phyloP scores from a whole-genome alignment of 1,140 invertebrate species.

The Drosophila lowei region DNA sequence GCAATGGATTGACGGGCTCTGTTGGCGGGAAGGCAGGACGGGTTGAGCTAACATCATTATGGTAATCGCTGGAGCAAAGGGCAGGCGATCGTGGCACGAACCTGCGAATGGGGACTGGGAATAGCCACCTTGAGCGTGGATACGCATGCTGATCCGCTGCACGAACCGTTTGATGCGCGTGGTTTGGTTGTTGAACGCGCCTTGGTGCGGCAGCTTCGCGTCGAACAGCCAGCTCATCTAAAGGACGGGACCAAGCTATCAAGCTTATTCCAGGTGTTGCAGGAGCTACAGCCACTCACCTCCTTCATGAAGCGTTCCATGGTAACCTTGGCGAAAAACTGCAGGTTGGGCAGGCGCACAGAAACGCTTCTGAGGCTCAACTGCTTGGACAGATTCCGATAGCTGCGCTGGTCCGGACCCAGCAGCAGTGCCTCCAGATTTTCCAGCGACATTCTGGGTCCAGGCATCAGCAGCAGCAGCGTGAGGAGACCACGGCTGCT shows the following conservation, averaged over 20 bases:
- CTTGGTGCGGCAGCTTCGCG: neutral
- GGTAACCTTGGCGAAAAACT: neutral
- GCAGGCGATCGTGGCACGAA: neutral
- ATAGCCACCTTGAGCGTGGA: neutral
- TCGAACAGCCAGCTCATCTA: constrained; percentile 7
- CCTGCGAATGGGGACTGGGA: no score
- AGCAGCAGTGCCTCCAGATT: neutral
- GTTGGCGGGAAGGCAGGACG: neutral
- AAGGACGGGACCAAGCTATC: neutral
- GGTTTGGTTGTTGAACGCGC: neutral
- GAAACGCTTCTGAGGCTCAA: neutral
- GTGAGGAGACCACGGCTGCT: neutral
- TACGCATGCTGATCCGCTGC: constrained; percentile 8
- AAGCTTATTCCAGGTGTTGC: no score
- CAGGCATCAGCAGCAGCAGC: constrained; percentile 9
- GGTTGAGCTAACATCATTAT: constrained; percentile 34
- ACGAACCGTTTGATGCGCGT: constrained; percentile 3
- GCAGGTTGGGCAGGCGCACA: constrained; percentile 8
- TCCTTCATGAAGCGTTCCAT: neutral
- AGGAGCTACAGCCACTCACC: neutral
- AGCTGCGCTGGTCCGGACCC: neutral
- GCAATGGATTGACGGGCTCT: constrained; percentile 35
- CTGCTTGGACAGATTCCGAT: neutral
- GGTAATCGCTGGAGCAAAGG: constrained; percentile 27
- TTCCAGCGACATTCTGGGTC: neutral